Base-by-base conservation (phyloP, 2,888 invertebrate genomes). In the Eilema caniola region DNA sequence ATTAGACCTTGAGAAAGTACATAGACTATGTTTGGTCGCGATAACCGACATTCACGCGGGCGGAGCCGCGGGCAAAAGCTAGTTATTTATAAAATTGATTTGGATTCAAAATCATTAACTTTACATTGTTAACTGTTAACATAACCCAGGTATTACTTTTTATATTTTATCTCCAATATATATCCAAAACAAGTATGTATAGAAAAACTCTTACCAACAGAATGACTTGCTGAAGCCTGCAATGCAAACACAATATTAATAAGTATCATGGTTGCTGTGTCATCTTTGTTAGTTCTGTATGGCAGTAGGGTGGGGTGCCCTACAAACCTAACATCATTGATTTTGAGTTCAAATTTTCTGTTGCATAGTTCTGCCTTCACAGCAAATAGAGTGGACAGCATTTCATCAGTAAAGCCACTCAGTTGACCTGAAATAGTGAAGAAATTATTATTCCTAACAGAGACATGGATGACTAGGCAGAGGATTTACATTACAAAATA, bases 321-420 rank as follows among this genome's bases (percentile, higher is more conserved):
- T 16, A 99, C 98, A 94, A 99, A 99, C 62, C 99, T 95, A 0
- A 99, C 98, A 95, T 99, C 98, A 92, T 99, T 99, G 0, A 99
- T 97, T 96, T 99, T 99, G 0, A 99, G 94, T 89, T 99, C 99
- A 94, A 99, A 99, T 89, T 98, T 98, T 76, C 97, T 96, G 86
- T 98, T 98, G 87, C 98, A 99, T 25, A 99, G 92, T 84, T 98
- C 98, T 14, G 97, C 97, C 88, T 99, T 99, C 0, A 99, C 99
- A 10, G 98, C 98, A 92, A 99, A 98, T 59, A 99, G 91, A 3
- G 98, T 98, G 14, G 98, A 98, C 12, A 99, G 90, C 78, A 97
- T 98, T 93, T 98, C 98, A 92, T 98, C 98, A 1, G 97, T 97
- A 85, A 98, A 97, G 1, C 98, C 98, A 72, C 96, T 97, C 14